Base-by-base conservation (phyloP, 2,797 vertebrate species). In the Picus viridis region DNA sequence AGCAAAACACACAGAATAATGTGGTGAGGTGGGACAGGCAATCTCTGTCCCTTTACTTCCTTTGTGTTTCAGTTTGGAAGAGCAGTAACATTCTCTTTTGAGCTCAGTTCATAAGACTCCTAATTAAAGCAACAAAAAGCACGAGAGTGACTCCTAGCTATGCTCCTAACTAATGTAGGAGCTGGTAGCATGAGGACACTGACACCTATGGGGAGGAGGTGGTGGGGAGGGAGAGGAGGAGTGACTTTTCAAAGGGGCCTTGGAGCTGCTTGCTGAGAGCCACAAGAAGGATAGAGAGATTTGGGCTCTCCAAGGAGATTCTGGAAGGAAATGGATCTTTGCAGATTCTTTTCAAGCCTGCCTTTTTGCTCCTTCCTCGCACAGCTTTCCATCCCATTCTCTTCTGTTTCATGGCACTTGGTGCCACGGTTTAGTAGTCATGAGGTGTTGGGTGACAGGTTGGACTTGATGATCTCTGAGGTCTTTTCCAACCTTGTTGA, bases 61-160 rank as follows among this genome's bases (percentile, higher is more conserved):
- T 83, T 54, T 83, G 61, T 62, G 12, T 74, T 84, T 89, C 47
- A 14, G 9, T 67, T 83, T 80, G 61, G 59, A 83, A 85, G 22
- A 70, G 39, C 49, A 49, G 29, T 36, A 54, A 43, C n/a, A 10
- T 41, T 86, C 15, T 75, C 9, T 69, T 90, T 43, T 64, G 72
- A 57, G 2, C 0, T 29, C 72, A 65, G 7, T 78, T 58, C 14
- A 1, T 53, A 47, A 34, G 47, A 72, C 45, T 69, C 20, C 57
- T 65, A 47, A 76, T 51, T 75, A 65, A 62, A 84, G 18, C 24
- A 80, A 39, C 13, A 27, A 24, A 41, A 78, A 51, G 19, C 26
- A 16, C 76, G 17, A 13, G 43, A 43, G 29, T 43, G 53, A 47
- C 61, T 73, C 49, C 17, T 54, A 73, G 57, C 36, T 84, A 5